Base-by-base conservation (phyloP, 2,888 invertebrate genomes). In the Galerucella calmariensis region DNA sequence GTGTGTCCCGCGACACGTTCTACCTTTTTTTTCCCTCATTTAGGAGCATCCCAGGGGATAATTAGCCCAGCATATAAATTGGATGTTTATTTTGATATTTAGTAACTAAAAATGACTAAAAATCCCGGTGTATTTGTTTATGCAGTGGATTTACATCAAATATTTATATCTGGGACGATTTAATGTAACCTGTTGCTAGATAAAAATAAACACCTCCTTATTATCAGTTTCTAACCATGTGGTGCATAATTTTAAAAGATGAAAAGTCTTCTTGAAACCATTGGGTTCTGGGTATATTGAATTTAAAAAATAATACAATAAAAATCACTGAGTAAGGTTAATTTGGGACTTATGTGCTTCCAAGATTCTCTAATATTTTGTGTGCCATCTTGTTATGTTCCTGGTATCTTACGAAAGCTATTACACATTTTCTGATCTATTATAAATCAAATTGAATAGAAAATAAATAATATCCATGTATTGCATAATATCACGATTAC, bases 111-210 rank as follows among this genome's bases (percentile, higher is more conserved):
- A 24, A 2, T 8, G 11, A 59, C n/a, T 61, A 61, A 35, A 59
- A 35, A 61, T 20, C 27, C 16, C 20, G 58, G 9, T 35, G 61
- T 35, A 35, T 61, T 61, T 27, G 59, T 61, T 61, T 61, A 61
- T 14, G 27, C 35, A 35, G 35, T 35, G 11, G 27, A 27, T 27
- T 14, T 20, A 59, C 10, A 16, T 12, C 20, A 59, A 59, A 35
- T 35, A 61, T 61, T 61, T 61, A 27, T 35, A 58, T 58, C 8
- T 58, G 11, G 12, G 9, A 8, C n/a, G 61, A 1, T 61, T 61
- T 14, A 35, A 61, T 61, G 35, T 35, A 61, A 61, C 61, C 61
- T 61, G 61, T 27, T 61, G 14, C 35, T 35, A 27, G 35, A n/a
- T n/a, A 61, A 61, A 20, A 61, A 61, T 61, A 61, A 61, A 61